phyloP scores from a whole-genome alignment of 2,797 vertebrate genomes.

The Xenentodon cancila region DNA sequence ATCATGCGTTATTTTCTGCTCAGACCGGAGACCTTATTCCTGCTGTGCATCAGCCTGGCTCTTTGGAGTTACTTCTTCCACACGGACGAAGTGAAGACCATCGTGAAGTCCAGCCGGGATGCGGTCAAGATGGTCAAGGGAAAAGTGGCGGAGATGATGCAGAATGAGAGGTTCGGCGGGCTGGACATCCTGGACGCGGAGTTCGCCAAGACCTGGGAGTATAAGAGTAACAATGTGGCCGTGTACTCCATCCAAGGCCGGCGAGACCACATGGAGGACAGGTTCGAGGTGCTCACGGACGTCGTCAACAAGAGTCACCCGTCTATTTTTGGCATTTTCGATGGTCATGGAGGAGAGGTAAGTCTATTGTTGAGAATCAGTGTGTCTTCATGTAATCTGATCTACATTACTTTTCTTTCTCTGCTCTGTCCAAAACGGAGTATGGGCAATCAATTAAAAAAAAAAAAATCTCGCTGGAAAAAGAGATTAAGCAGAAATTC shows the following conservation, averaged over 20 bases:
- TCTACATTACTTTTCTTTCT: too few species aligned
- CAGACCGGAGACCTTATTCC: conserved; percentile 97
- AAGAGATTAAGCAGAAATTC: too few species aligned
- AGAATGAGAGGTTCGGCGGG: conserved; percentile 93
- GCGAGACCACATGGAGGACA: conserved; percentile 98
- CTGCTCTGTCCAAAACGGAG: too few species aligned
- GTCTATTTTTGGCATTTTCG: conserved; percentile 97
- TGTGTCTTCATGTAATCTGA: neutral
- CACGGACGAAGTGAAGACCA: conserved; percentile 99
- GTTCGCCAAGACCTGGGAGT: conserved; percentile 99
- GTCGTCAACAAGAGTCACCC: conserved; percentile 95
- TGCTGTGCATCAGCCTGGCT: conserved; percentile 97
- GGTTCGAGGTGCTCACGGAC: conserved; percentile 95
- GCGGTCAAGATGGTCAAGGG: conserved; percentile 99
- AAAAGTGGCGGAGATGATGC: conserved; percentile 99
- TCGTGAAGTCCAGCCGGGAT: conserved; percentile 98
- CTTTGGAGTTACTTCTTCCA: conserved; percentile 99
- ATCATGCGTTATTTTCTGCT: conserved; percentile 99
- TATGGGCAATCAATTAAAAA: too few species aligned
- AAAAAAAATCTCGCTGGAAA: too few species aligned
- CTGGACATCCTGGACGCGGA: conserved; percentile 94
- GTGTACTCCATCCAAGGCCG: conserved; percentile 99
- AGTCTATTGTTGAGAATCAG: conserved; percentile 42
- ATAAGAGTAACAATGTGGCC: conserved; percentile 95
- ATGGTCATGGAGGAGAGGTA: conserved; percentile 98